phyloP scores from a whole-genome alignment of 2,888 invertebrate genomes.

The Drosophila diplacantha region DNA sequence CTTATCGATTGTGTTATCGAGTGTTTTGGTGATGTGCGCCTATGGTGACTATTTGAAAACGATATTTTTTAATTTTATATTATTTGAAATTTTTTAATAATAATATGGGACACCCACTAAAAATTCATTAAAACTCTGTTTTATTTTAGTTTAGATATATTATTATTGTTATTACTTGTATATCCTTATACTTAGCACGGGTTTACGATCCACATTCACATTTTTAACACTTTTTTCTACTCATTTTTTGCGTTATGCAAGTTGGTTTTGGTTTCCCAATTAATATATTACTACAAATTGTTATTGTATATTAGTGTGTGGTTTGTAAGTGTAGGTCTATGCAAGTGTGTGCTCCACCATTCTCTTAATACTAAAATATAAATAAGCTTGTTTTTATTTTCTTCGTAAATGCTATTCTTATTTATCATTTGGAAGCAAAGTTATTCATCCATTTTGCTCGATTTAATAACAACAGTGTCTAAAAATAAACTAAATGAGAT shows the following conservation, averaged over 20 bases:
- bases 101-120: too few species aligned
- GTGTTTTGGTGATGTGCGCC: neutral
- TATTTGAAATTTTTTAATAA: too few species aligned
- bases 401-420: constrained; percentile 63
- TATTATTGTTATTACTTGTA: constrained; percentile 25
- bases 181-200: constrained; percentile 35
- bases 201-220: constrained; percentile 22
- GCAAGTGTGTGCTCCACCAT: constrained; percentile 5
- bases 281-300: constrained; percentile 23
- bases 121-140: neutral
- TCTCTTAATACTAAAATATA: constrained; percentile 43
- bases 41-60: too few species aligned
- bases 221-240: constrained; percentile 31
- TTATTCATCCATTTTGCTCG: constrained; percentile 43
- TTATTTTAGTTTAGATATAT: constrained; percentile 30
- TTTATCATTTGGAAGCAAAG: constrained; percentile 55
- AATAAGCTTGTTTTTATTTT: constrained; percentile 33
- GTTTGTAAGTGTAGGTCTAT: constrained; percentile 9
- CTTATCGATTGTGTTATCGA: constrained; percentile 12
- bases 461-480: constrained; percentile 57
- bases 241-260: constrained; percentile 20
- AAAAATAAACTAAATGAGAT: constrained; percentile 38
- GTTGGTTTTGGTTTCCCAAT: constrained; percentile 25
- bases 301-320: constrained; percentile 26
- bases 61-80: too few species aligned